Base-by-base conservation (phyloP, 2,888 invertebrate genomes). In the Heliconius ethilla region DNA sequence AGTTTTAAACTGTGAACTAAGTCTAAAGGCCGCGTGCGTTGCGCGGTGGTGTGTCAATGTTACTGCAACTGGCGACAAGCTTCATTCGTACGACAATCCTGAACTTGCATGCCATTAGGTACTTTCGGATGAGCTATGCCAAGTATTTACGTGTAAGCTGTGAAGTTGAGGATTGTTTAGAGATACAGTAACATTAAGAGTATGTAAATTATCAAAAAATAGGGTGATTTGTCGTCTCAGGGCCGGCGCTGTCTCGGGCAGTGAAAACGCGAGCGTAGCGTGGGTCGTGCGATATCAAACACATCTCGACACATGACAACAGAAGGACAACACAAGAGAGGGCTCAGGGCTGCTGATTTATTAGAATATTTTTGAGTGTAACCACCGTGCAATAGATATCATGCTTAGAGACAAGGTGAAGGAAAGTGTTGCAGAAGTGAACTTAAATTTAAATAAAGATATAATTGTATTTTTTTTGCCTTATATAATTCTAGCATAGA, bases 181-280 rank as follows among this genome's bases (percentile, higher is more conserved):
- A 75, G 76, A 29, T 75, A 77, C 79, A 79, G 79, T 79, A 75
- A 79, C 79, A 79, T 79, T 77, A 63, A 37, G 25, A 69, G 69
- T 25, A 69, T 69, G 65, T 74, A 70, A 55, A 74, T 76, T 75
- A 63, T 73, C 22, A 70, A 79, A 77, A 76, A 74, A 77, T 7
- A 77, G 76, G 75, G 76, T 79, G 79, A 79, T 66, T 70, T 51
- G 66, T 76, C 69, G 73, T 79, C 70, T 70, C 62, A 75, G 82
- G 81, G 81, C 81, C 82, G 82, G 83, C 83, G 82, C 82, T 82
- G 83, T 82, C 81, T 82, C 82, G 83, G 81, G 80, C 82, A 82
- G 82, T 83, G 80, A 82, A 83, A 82, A 83, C 84, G 83, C 83
- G 80, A 75, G 79, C 80, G 79, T 81, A 80, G 82, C 83, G 81